Evolutionary conservation across 2,797 vertebrate genomes (phyloP).

Genomic region (Cottoperca gobio): DNA sequence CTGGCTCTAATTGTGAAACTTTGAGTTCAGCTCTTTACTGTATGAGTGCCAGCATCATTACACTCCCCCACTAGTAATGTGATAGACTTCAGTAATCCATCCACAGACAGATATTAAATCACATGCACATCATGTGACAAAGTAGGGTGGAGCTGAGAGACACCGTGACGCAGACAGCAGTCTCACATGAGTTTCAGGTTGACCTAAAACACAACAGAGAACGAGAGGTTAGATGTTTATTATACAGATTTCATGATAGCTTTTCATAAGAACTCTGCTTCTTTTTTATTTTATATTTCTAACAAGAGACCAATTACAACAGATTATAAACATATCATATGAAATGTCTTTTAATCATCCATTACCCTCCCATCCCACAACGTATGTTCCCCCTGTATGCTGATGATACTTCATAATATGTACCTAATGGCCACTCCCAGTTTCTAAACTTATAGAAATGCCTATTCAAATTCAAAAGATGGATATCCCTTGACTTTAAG

Average conservation of each 20-base stretch:
- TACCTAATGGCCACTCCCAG: neutral
- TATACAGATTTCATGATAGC: neutral
- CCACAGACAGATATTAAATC: conserved; percentile 52
- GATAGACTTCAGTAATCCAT: conserved; percentile 47
- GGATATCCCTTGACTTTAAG: neutral
- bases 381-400: too few species aligned
- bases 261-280: neutral
- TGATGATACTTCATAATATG: neutral
- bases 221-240: neutral
- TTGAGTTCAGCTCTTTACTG: neutral
- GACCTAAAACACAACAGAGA: conserved; percentile 3
- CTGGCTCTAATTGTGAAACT: neutral
- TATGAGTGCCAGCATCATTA: neutral
- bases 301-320: neutral
- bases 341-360: neutral
- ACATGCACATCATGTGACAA: conserved; percentile 55
- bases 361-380: neutral
- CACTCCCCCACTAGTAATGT: conserved; percentile 35
- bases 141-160: conserved; percentile 17
- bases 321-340: neutral
- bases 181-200: conserved; percentile 15
- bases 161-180: conserved; percentile 21
- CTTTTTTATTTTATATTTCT: neutral
- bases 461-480: neutral
- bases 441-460: neutral